A percentile compares a stretch with the other conserved stretches of the same genome.
phyloP scores from a whole-genome alignment of 2,113 vertebrate genomes.

The Lepisosteus osseus region DNA sequence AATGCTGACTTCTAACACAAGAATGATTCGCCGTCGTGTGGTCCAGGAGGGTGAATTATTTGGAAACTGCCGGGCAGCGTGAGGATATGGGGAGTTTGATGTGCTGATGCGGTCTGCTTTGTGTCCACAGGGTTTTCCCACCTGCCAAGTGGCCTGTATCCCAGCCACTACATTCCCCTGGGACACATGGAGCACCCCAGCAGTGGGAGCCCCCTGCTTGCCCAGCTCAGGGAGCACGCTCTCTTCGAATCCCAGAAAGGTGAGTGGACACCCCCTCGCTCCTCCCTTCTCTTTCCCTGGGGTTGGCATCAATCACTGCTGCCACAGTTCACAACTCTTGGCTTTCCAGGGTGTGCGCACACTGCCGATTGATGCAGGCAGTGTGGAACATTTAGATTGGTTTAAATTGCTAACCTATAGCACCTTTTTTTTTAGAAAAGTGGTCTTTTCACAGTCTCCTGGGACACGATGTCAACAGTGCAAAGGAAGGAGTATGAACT shows the following conservation, averaged over 20 bases:
- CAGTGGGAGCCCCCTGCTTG: conserved; percentile 65
- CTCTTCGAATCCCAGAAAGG: conserved; percentile 93
- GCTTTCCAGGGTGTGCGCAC: not conserved
- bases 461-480: no score
- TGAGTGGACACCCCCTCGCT: conserved; percentile 48
- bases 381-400: no score
- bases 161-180: conserved; percentile 85
- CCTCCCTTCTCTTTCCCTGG: not conserved
- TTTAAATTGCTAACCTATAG: no score
- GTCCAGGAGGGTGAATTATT: no score
- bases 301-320: not conserved
- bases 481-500: no score
- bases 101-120: conserved; percentile 16
- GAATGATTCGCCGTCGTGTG: no score
- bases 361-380: not conserved
- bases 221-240: conserved; percentile 82
- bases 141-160: conserved; percentile 81
- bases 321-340: not conserved
- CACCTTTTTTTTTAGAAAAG: no score
- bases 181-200: conserved; percentile 82
- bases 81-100: not conserved
- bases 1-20: no score
- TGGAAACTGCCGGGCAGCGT: no score
- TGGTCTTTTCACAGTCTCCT: not conserved
- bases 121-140: conserved; percentile 79